Evolutionary conservation across 2,113 vertebrate species (phyloP), one percentile per base, ranked within the genome.

Genomic region (Rhynchomys soricoides): DNA sequence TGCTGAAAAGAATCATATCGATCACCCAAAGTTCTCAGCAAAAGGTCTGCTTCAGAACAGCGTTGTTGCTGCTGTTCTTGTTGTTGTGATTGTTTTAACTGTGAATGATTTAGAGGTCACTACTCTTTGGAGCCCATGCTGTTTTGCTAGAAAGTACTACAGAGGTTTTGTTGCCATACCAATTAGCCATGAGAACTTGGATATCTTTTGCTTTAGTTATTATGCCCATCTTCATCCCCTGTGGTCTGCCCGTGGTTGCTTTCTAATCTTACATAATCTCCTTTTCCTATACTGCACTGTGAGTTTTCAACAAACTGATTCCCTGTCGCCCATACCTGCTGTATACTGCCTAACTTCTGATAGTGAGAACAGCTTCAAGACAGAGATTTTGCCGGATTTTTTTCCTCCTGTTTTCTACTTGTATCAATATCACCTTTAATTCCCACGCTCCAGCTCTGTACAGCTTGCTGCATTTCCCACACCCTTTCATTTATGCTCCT

Each of bases 11-110:
- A 77, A 40, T 71, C 3, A 31, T 2, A 89, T 62, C 4, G 57
- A 31, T 7, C 21, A 43, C 34, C 7, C 43, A 37, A 89, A 89
- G 10, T 94, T 89, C 62, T 55, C 79, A 86, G 57, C n/a, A 95
- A 89, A 91, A 45, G 82, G 55, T 55, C 81, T 93, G 75, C 9
- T 68, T 45, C 7, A 92, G 4, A 78, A n/a, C 48, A 89, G 73
- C 34, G 8, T 75, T 62, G n/a, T 48, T 48, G 17, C 64, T 75
- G 19, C 70, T 10, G 31, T 77, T 71, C 91, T 50, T n/a, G 3
- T n/a, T n/a, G 19, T 71, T 81, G n/a, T 86, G 34, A 86, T 86
- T 91, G 75, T 81, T 90, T 93, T 79, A 62, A 66, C 78, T 68
- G 85, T 81, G 71, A 70, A 57, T 66, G n/a, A 37, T 70, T 8